Conservation (phyloP, 2,797 vertebrate genomes). For the Brotula barbata region DNA sequence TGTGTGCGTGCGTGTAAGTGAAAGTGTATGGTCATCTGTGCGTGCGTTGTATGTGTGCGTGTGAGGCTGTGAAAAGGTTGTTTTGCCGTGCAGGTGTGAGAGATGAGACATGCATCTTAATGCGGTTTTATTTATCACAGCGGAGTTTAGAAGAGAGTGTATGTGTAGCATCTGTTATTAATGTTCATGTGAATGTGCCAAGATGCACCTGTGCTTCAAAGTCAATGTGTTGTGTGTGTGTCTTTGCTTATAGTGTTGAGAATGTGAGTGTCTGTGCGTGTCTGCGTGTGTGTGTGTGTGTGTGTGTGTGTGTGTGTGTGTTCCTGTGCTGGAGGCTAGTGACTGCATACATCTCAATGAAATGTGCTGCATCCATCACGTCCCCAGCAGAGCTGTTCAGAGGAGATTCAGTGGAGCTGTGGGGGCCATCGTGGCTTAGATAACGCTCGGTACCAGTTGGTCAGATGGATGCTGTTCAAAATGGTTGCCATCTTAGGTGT, state of each 20-base stretch:
- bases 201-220: background rate
- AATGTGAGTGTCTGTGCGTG: no score
- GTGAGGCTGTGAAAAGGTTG: background rate
- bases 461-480: slow-evolving; percentile 37
- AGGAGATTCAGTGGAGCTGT: slow-evolving; percentile 3
- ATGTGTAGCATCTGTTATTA: slow-evolving; percentile 41
- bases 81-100: background rate
- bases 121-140: slow-evolving; percentile 29
- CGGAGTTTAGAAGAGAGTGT: slow-evolving; percentile 27
- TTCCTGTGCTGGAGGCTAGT: slow-evolving; percentile 16
- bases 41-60: background rate
- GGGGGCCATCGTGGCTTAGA: slow-evolving; percentile 15
- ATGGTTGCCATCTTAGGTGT: slow-evolving; percentile 6
- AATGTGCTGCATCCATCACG: slow-evolving; percentile 53
- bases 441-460: background rate
- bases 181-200: slow-evolving; percentile 21
- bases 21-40: background rate
- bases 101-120: slow-evolving; percentile 14
- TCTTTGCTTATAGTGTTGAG: slow-evolving; percentile 19
- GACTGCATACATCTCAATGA: slow-evolving; percentile 49
- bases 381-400: slow-evolving; percentile 20
- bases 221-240: background rate
- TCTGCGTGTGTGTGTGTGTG: slow-evolving; percentile 10
- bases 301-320: background rate
- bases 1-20: background rate